Percentiles rank a stretch among this genome's conserved stretches.
Conservation (phyloP, 1,140 invertebrate species). For the Triops longicaudatus region DNA sequence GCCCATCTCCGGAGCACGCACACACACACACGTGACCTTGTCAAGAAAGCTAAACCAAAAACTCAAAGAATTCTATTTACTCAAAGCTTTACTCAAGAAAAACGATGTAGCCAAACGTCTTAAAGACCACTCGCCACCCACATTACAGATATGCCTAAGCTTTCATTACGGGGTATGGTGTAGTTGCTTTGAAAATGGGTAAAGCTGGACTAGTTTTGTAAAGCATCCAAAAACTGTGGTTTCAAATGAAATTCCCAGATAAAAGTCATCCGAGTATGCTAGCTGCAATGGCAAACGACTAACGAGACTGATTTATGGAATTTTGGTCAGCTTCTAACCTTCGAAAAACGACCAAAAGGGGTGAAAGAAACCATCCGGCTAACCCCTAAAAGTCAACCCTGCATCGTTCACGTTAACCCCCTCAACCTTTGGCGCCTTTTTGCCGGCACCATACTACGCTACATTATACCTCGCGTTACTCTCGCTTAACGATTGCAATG, state of each 20-base stretch:
- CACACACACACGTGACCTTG: neutral
- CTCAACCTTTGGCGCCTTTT: neutral
- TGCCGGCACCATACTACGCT: neutral
- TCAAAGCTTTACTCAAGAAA: neutral
- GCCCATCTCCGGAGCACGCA: constrained; percentile 4
- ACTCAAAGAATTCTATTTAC: neutral
- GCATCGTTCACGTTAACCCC: neutral
- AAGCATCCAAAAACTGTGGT: neutral
- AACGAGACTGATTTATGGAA: constrained; percentile 15
- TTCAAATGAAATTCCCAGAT: neutral
- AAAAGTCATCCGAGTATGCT: neutral
- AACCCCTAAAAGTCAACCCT: neutral
- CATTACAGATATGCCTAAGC: too few species aligned
- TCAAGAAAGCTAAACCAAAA: neutral
- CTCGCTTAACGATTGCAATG: too few species aligned
- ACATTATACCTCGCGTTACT: neutral
- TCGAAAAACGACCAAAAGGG: neutral
- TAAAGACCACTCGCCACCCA: neutral
- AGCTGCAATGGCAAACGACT: neutral
- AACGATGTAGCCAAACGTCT: too few species aligned
- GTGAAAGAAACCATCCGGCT: too few species aligned
- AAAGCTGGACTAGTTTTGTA: too few species aligned
- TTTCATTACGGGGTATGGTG: too few species aligned
- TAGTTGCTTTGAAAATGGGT: too few species aligned
- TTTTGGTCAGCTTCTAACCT: neutral